phyloP scores from a whole-genome alignment of 2,888 invertebrate genomes.

The Phlogophora meticulosa region DNA sequence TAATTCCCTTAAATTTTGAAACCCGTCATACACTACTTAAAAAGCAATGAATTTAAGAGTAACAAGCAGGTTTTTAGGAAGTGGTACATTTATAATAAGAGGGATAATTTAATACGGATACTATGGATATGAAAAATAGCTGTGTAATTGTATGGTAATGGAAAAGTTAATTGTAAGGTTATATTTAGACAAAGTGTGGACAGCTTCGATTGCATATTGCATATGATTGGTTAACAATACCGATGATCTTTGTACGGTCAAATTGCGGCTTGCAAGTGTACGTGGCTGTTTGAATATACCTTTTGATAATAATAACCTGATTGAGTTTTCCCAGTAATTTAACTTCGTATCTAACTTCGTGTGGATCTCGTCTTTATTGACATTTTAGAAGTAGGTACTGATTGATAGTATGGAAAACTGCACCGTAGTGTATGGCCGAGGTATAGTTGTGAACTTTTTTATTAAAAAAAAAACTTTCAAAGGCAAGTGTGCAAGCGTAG shows the following conservation, averaged over 20 bases:
- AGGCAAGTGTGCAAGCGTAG: conserved; percentile 76
- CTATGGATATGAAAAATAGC: conserved; percentile 21
- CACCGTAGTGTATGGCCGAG: conserved; percentile 64
- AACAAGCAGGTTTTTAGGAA: conserved; percentile 12
- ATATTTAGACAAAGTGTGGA: conserved; percentile 18
- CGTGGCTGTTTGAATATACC: background rate
- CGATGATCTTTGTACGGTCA: background rate
- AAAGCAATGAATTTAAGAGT: conserved; percentile 31
- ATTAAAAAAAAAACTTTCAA: conserved; percentile 45
- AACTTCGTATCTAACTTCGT: conserved; percentile 8
- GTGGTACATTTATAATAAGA: conserved; percentile 33
- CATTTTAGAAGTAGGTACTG: conserved; percentile 14
- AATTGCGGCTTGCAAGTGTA: background rate
- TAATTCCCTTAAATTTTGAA: conserved; percentile 52
- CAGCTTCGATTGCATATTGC: conserved; percentile 1
- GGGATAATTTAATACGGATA: conserved; percentile 48
- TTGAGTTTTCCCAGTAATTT: conserved; percentile 15
- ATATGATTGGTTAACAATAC: conserved; percentile 1
- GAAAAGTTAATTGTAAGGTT: conserved; percentile 30
- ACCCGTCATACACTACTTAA: conserved; percentile 65
- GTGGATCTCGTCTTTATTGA: conserved; percentile 36
- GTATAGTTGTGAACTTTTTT: conserved; percentile 35
- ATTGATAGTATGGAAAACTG: background rate
- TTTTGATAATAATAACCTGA: conserved; percentile 13
- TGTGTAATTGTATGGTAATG: conserved; percentile 41